phyloP scores from a whole-genome alignment of 2,113 vertebrate species.

The Hippocampus comes region DNA sequence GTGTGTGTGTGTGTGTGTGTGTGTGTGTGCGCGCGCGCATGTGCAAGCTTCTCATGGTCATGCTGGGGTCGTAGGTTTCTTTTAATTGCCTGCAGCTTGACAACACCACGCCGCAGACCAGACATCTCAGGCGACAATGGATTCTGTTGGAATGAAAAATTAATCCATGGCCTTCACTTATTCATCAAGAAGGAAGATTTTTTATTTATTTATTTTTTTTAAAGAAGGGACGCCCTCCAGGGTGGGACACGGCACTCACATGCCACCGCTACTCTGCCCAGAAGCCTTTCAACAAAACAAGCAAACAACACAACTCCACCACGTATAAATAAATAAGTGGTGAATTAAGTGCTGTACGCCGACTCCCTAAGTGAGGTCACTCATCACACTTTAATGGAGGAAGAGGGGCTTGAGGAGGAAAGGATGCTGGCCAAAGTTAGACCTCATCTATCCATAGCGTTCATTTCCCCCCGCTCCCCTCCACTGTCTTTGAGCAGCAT shows the following conservation, averaged over 20 bases:
- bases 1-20: no score
- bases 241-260: conserved; percentile 62
- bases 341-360: conserved; percentile 76
- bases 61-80: conserved; percentile 18
- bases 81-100: conserved; percentile 38
- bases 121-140: conserved; percentile 67
- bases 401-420: neutral
- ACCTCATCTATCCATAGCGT: conserved; percentile 25
- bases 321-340: conserved; percentile 77
- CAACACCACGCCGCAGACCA: conserved; percentile 47
- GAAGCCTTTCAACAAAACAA: conserved; percentile 81
- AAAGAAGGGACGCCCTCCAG: conserved; percentile 68
- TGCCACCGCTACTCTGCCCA: conserved; percentile 71
- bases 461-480: conserved; percentile 37
- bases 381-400: conserved; percentile 73
- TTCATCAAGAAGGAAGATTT: conserved; percentile 68
- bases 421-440: conserved; percentile 52
- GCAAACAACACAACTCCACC: conserved; percentile 79
- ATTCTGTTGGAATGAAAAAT: conserved; percentile 73
- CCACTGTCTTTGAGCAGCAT: conserved; percentile 25
- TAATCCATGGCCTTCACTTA: conserved; percentile 71
- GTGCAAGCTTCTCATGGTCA: neutral
- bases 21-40: neutral
- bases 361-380: conserved; percentile 57
- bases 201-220: conserved; percentile 28